Evolutionary conservation across 2,888 invertebrate species (phyloP), one percentile per base, ranked within the genome.

Genomic region (Barypeithes pellucidus): DNA sequence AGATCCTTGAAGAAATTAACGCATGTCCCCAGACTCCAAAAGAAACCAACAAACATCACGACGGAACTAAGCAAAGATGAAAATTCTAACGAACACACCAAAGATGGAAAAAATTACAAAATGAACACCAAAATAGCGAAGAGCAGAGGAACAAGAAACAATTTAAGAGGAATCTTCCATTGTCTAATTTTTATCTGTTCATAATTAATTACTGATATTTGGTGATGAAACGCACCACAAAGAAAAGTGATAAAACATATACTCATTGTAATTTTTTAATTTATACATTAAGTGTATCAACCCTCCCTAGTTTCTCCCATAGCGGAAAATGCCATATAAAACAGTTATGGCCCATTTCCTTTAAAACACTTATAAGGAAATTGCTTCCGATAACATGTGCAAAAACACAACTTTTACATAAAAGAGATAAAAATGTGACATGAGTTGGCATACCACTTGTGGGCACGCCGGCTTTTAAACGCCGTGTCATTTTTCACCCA

Each of bases 401-500:
- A 33, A 57, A 57, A 52, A 52, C 24, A 52, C 29, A 52, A 52
- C 16, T 33, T 57, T 57, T 33, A 33, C 9, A 57, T 57, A 33
- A 33, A 33, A 11, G 9, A 57, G 16, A 33, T 33, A 33, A 57
- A 57, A 36, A 36, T 18, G 33, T 57, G 54, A 57, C 54, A 18
- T 33, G 14, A 57, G 54, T 57, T 57, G 33, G 33, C 54, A 33
- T 57, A 33, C 54, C 16, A 57, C 54, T 57, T 57, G 33, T 33
- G n/a, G 18, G 33, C 33, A 33, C 16, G 54, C 9, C 33, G 54
- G 54, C 33, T 57, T 57, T 16, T 57, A 57, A 57, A 57, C 14
- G 54, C 16, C 5, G 9, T 7, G 54, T 50, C 63, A 50, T 63
- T 63, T 63, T 63, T 63, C 50, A 63, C 45, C 63, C 50, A 36